Evolutionary conservation across 2,797 vertebrate genomes (phyloP).

Genomic region (Bovichtus variegatus): DNA sequence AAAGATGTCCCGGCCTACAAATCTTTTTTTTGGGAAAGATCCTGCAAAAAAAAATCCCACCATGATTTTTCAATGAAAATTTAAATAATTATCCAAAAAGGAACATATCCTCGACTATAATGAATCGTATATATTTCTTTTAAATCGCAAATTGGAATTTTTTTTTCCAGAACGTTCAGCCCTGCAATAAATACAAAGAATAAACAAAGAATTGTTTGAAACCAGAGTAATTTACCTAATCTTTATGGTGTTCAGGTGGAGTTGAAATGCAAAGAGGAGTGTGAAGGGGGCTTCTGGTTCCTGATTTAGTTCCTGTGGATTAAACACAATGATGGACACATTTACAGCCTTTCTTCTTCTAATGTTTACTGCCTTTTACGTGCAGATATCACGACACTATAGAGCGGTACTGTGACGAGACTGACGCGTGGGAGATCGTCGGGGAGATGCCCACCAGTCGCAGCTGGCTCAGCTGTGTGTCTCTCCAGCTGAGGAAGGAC

Average conservation of each 20-base stretch:
- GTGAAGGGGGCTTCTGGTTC: not conserved
- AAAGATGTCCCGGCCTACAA: too few species aligned
- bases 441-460: slow-evolving; percentile 89
- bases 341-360: not conserved
- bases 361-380: not conserved
- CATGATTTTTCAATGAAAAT: too few species aligned
- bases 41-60: too few species aligned
- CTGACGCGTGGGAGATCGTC: slow-evolving; percentile 86
- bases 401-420: slow-evolving; percentile 86
- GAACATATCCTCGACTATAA: too few species aligned
- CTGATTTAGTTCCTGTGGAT: not conserved
- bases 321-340: not conserved
- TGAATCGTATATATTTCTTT: too few species aligned
- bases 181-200: not conserved
- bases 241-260: not conserved
- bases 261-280: not conserved
- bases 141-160: too few species aligned
- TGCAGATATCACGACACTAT: slow-evolving; percentile 89
- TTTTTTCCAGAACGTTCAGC: too few species aligned
- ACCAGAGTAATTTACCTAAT: not conserved
- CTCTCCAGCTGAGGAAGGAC: slow-evolving; percentile 85
- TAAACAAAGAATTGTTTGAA: not conserved
- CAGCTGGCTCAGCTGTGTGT: slow-evolving; percentile 89
- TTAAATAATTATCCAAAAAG: too few species aligned
- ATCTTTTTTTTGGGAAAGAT: too few species aligned